Percentiles rank a stretch among this genome's conserved stretches.
phyloP scores from a whole-genome alignment of 2,888 invertebrate genomes.

The Pachycephus smyrnensis region DNA sequence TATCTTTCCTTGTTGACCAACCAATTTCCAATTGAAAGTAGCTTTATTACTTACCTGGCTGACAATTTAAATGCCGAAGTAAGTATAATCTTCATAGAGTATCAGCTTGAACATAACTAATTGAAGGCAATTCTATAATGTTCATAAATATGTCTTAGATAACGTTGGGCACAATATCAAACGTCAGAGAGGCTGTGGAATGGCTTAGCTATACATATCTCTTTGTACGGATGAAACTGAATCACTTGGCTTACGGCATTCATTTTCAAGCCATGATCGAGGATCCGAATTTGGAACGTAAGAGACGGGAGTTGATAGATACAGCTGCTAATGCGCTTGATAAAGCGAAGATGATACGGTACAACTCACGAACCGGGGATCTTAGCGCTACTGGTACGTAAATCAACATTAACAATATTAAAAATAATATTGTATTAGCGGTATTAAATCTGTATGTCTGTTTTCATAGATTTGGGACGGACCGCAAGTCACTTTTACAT shows the following conservation, averaged over 20 bases:
- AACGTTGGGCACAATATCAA: conserved; percentile 95
- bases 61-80: conserved; percentile 99
- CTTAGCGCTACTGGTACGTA: conserved; percentile 76
- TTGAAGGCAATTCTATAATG: conserved; percentile 12
- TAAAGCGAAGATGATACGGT: conserved; percentile 94
- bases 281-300: conserved; percentile 83
- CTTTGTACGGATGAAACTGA: conserved; percentile 92
- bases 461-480: conserved; percentile 82
- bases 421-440: neutral
- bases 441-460: neutral
- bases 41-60: conserved; percentile 89
- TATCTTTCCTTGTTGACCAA: conserved; percentile 94
- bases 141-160: conserved; percentile 70
- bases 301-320: conserved; percentile 82
- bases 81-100: conserved; percentile 29
- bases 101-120: neutral
- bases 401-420: neutral
- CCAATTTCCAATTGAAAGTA: conserved; percentile 98
- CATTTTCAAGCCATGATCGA: conserved; percentile 75
- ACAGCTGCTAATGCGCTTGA: conserved; percentile 88
- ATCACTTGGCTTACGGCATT: conserved; percentile 84
- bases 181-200: conserved; percentile 94
- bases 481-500: conserved; percentile 99
- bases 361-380: conserved; percentile 85
- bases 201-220: conserved; percentile 99